Evolutionary conservation across 2,113 vertebrate genomes (phyloP).

Genomic region (Origma solitaria): DNA sequence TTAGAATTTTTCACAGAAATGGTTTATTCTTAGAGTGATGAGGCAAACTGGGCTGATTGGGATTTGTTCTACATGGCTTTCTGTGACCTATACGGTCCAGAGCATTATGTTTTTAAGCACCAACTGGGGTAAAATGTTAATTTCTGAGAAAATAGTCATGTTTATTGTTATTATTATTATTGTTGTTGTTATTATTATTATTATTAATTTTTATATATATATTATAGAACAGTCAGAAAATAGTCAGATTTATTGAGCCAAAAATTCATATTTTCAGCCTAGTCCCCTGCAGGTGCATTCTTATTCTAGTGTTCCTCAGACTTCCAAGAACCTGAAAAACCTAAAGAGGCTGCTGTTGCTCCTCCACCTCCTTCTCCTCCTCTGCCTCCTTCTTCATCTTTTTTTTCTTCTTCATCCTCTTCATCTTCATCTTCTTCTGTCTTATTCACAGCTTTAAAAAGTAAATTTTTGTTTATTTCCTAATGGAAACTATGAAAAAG

Average conservation of each 20-base stretch:
- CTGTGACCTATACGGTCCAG: neutral
- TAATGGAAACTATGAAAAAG: neutral
- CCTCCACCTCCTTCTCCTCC: neutral
- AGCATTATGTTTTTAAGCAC: neutral
- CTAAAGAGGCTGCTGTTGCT: neutral
- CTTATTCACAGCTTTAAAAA: neutral
- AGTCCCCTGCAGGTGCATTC: neutral
- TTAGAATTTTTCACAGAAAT: neutral
- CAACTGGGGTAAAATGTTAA: fast-evolving
- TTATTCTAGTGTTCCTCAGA: neutral
- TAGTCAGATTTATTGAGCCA: neutral
- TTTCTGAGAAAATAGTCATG: neutral
- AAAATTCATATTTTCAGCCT: neutral
- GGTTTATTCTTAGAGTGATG: neutral
- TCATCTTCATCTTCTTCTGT: neutral
- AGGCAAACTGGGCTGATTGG: neutral
- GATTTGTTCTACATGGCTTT: neutral
- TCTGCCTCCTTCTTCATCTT: neutral
- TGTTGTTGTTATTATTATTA: too few species aligned
- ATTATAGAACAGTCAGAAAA: too few species aligned
- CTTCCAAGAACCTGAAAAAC: neutral
- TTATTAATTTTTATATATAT: too few species aligned
- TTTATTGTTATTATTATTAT: too few species aligned
- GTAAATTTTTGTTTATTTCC: neutral
- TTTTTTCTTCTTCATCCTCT: neutral